Evolutionary conservation across 2,888 invertebrate genomes (phyloP).

Genomic region (Tipula unca): DNA sequence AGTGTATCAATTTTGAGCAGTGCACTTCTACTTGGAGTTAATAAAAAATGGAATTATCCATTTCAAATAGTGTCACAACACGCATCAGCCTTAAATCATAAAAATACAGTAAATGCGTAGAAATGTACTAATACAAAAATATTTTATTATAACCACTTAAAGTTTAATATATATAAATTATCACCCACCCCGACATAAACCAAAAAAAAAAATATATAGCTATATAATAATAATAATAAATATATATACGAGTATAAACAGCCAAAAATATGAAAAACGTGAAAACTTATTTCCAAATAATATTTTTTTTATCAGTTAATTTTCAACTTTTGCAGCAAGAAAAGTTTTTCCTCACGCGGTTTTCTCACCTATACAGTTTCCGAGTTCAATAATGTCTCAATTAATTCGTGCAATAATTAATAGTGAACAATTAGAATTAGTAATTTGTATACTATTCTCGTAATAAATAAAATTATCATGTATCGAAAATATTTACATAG

Average conservation of each 20-base stretch:
- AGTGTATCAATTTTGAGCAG: neutral
- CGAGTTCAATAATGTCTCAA: neutral
- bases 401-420: neutral
- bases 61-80: neutral
- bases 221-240: neutral
- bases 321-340: neutral
- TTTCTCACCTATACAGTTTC: neutral
- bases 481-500: neutral
- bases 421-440: neutral
- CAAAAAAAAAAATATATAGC: too few species aligned
- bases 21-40: neutral
- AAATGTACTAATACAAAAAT: neutral
- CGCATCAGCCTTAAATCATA: neutral
- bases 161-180: neutral
- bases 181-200: neutral
- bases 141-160: neutral
- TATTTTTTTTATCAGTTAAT: neutral
- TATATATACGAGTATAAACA: neutral
- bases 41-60: neutral
- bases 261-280: slow-evolving; percentile 2
- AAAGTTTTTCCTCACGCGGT: too few species aligned
- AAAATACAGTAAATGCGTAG: neutral
- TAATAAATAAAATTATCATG: too few species aligned
- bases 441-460: neutral
- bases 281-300: neutral